These are phyloP conservation scores for Papilio xuthus DNA, from an alignment of 1,140 invertebrate genomes.

Conservation along the genomic window DNA sequence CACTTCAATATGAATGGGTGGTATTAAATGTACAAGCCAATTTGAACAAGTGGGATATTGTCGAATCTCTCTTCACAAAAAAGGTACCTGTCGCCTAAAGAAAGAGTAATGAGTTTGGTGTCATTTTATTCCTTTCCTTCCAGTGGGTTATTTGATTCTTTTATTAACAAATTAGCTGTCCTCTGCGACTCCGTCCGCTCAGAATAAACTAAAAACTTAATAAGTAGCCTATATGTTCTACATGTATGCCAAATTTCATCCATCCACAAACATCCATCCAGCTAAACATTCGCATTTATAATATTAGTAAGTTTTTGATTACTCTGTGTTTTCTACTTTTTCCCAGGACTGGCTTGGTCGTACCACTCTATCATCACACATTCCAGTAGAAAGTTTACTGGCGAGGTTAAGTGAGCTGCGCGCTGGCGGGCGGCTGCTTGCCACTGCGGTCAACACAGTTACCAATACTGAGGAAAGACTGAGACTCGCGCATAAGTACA, in stretches of 20 bases:
- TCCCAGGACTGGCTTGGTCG: constrained; percentile 75
- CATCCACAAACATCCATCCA: too few relatives aligned
- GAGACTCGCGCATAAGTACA: constrained; percentile 69
- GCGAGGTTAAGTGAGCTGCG: constrained; percentile 61
- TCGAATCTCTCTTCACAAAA: constrained; percentile 77
- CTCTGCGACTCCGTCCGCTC: too few relatives aligned
- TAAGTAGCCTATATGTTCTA: too few relatives aligned
- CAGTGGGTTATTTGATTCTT: not conserved
- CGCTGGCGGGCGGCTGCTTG: constrained; percentile 61
- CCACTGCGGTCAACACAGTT: constrained; percentile 63
- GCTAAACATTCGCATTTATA: too few relatives aligned
- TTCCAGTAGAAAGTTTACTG: constrained; percentile 68
- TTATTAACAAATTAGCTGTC: not conserved
- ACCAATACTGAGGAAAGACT: constrained; percentile 65
- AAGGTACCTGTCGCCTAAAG: constrained; percentile 53
- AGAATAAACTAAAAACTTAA: too few relatives aligned
- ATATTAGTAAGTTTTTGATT: too few relatives aligned
- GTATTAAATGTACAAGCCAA: constrained; percentile 75
- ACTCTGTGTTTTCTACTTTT: constrained; percentile 27
- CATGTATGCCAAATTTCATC: too few relatives aligned
- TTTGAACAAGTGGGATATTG: constrained; percentile 74
- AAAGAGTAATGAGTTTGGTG: too few relatives aligned
- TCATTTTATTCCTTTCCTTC: not conserved
- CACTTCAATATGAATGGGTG: constrained; percentile 78
- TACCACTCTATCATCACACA: constrained; percentile 72